Evolutionary conservation across 2,888 invertebrate genomes (phyloP).

Genomic region (Lasioglossum malachurum): DNA sequence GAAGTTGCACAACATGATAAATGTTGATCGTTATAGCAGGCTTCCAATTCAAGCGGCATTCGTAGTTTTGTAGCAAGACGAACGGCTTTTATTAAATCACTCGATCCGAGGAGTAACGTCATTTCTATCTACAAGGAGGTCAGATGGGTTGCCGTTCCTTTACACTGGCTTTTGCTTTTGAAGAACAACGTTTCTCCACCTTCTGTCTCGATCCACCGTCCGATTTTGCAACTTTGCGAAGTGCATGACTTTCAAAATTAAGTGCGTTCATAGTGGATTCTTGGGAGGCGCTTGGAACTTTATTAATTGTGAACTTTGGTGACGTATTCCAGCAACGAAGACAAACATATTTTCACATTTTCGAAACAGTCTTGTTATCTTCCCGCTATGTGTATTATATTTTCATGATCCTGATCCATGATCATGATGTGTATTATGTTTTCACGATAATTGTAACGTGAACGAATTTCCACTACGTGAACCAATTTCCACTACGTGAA

Average conservation of each 20-base stretch:
- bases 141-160: slow-evolving; percentile 19
- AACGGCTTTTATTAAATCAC: slow-evolving; percentile 60
- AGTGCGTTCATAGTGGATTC: not conserved
- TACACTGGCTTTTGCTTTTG: slow-evolving; percentile 16
- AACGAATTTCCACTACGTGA: too few species aligned
- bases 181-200: slow-evolving; percentile 8
- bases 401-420: not conserved
- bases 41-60: slow-evolving; percentile 42
- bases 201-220: not conserved
- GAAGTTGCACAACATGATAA: not conserved
- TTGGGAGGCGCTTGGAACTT: not conserved
- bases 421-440: not conserved
- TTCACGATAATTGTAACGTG: too few species aligned
- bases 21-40: slow-evolving; percentile 17
- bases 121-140: slow-evolving; percentile 54
- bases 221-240: not conserved
- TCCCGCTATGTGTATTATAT: not conserved
- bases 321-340: not conserved
- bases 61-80: slow-evolving; percentile 25
- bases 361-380: not conserved
- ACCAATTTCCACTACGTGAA: too few species aligned
- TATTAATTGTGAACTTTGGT: not conserved
- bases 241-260: not conserved
- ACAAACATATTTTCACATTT: not conserved
- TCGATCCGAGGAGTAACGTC: slow-evolving; percentile 49